These are phyloP conservation scores for Drosophila nebulosa DNA, from an alignment of 1,140 invertebrate genomes.

Conservation along the genomic window DNA sequence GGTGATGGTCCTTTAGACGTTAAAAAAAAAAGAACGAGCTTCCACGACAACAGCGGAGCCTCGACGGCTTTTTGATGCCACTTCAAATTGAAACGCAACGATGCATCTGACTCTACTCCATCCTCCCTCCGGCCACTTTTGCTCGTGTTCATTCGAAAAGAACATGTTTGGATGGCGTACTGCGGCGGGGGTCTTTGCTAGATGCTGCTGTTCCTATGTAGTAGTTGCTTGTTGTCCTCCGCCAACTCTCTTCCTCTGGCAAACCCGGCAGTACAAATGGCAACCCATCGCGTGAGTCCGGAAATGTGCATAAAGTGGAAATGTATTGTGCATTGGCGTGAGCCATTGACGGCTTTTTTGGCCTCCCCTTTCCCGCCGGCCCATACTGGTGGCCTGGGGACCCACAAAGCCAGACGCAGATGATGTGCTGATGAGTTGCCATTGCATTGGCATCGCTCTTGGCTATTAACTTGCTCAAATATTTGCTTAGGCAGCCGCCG, in stretches of 20 bases:
- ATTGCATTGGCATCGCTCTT: slow-evolving; percentile 53
- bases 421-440: slow-evolving; percentile 46
- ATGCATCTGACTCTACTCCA: slow-evolving; percentile 28
- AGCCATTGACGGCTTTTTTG: slow-evolving; percentile 29
- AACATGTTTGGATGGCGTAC: slow-evolving; percentile 7
- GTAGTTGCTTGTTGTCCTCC: neutral
- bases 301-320: slow-evolving; percentile 77
- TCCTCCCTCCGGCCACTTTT: neutral
- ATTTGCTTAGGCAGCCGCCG: slow-evolving; percentile 65
- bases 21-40: slow-evolving; percentile 19
- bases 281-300: slow-evolving; percentile 38
- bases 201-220: neutral
- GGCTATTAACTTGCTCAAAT: slow-evolving; percentile 74
- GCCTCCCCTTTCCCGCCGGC: neutral
- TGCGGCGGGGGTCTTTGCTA: slow-evolving; percentile 17
- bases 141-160: slow-evolving; percentile 20
- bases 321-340: slow-evolving; percentile 63
- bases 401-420: slow-evolving; percentile 42
- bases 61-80: slow-evolving; percentile 44
- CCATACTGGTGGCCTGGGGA: neutral
- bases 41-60: slow-evolving; percentile 5
- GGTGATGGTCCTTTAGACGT: neutral
- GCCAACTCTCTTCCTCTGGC: slow-evolving; percentile 2
- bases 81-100: slow-evolving; percentile 59
- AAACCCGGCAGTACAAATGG: neutral